Percentiles rank a stretch among this genome's conserved stretches.
Conservation (phyloP, 2,797 vertebrate genomes). For the Phoebastria nigripes region DNA sequence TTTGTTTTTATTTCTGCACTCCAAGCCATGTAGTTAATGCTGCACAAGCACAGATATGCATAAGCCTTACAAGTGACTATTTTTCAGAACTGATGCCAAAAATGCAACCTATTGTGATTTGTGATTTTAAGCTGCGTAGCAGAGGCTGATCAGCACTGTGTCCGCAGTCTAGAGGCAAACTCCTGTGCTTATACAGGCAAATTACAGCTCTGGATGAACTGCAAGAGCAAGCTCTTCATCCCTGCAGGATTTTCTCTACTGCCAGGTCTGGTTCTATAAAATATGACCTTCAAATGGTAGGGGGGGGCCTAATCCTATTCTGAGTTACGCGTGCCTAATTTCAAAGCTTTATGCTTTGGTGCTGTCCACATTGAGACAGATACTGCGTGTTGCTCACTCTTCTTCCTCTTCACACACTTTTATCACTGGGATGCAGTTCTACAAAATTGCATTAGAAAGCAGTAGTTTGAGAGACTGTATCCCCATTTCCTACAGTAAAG, state of each 20-base stretch:
- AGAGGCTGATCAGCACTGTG: neutral
- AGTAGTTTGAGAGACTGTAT: neutral
- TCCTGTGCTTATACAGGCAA: neutral
- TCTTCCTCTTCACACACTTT: neutral
- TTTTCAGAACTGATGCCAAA: neutral
- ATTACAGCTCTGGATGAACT: neutral
- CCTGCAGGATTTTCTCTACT: neutral
- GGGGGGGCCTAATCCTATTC: neutral
- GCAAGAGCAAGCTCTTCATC: neutral
- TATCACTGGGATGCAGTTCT: neutral
- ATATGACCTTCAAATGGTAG: neutral
- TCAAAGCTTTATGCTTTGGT: neutral
- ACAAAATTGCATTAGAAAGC: neutral
- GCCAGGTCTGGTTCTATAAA: neutral
- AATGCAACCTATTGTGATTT: neutral
- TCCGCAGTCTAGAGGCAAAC: neutral
- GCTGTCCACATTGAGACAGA: neutral
- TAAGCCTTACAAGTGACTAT: neutral
- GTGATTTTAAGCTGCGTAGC: neutral
- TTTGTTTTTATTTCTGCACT: neutral
- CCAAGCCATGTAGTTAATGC: neutral
- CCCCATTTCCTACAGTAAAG: neutral
- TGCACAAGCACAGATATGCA: neutral
- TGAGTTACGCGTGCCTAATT: accelerated
- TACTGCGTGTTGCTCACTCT: accelerated